These are phyloP conservation scores for Cheumatopsyche charites DNA, from an alignment of 1,140 invertebrate genomes.

Conservation along the genomic window DNA sequence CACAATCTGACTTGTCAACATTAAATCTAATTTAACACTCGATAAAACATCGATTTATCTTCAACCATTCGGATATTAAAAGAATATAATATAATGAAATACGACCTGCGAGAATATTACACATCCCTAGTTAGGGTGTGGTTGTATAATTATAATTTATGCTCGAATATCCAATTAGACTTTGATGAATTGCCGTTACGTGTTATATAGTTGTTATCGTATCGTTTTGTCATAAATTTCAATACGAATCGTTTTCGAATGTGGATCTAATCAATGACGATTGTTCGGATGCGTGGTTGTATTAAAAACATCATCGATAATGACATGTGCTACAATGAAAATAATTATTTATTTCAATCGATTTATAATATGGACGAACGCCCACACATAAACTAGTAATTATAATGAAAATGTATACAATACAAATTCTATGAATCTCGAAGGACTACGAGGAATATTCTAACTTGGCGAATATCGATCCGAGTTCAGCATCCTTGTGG, in stretches of 20 bases:
- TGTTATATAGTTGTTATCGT: too few species aligned
- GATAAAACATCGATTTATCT: background rate
- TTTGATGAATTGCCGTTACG: too few species aligned
- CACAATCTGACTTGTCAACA: constrained; percentile 6
- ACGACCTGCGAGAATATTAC: too few species aligned
- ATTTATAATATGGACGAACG: background rate
- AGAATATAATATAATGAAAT: background rate
- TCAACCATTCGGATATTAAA: background rate
- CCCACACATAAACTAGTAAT: constrained; percentile 6
- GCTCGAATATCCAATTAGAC: too few species aligned
- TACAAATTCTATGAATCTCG: background rate
- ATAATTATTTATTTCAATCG: constrained; percentile 7
- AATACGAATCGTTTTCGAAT: too few species aligned
- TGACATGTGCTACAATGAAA: background rate
- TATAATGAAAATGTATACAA: background rate
- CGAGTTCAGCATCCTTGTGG: background rate
- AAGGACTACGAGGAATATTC: too few species aligned
- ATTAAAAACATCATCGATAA: constrained; percentile 8
- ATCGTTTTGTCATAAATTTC: too few species aligned
- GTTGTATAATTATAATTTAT: background rate
- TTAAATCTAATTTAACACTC: constrained; percentile 5
- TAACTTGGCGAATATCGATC: constrained; percentile 6
- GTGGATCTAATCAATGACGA: too few species aligned
- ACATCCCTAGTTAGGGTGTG: background rate
- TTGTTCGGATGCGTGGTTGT: background rate